Evolutionary conservation across 35 echinoderm and acorn worm genomes (phyloP).

Genomic region (Strongylocentrotus purpuratus): DNA sequence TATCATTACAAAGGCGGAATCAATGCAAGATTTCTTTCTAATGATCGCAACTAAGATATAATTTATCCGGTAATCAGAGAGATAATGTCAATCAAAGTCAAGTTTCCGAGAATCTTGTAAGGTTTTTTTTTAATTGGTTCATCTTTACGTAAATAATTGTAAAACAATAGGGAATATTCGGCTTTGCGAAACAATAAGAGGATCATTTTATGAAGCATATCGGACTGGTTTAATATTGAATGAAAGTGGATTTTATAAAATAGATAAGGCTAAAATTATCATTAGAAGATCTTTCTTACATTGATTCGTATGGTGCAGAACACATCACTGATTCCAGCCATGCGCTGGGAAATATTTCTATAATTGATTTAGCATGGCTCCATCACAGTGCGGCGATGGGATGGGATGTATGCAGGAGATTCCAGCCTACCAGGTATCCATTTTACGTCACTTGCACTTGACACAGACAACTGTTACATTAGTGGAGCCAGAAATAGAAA

Average conservation of each 20-base stretch:
- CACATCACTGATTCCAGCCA: neutral
- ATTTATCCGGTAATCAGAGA: too few species aligned
- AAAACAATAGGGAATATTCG: too few species aligned
- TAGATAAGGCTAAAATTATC: neutral
- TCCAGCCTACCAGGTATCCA: neutral
- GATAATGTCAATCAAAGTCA: too few species aligned
- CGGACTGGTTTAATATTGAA: too few species aligned
- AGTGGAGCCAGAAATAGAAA: neutral
- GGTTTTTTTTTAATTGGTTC: too few species aligned
- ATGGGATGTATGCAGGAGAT: neutral
- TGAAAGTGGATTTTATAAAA: neutral
- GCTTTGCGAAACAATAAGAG: too few species aligned
- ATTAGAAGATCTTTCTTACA: neutral
- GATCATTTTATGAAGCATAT: too few species aligned
- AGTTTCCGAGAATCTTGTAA: too few species aligned
- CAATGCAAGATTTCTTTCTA: too few species aligned
- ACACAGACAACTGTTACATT: constrained; percentile 11
- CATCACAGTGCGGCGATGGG: neutral
- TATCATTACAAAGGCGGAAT: too few species aligned
- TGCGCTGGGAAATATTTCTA: neutral
- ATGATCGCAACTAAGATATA: too few species aligned
- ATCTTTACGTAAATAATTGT: too few species aligned
- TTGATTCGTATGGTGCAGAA: neutral
- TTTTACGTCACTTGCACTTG: neutral
- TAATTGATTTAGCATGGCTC: neutral